Evolutionary conservation across 2,113 vertebrate species (phyloP).

Genomic region (Herpailurus yagouaroundi): DNA sequence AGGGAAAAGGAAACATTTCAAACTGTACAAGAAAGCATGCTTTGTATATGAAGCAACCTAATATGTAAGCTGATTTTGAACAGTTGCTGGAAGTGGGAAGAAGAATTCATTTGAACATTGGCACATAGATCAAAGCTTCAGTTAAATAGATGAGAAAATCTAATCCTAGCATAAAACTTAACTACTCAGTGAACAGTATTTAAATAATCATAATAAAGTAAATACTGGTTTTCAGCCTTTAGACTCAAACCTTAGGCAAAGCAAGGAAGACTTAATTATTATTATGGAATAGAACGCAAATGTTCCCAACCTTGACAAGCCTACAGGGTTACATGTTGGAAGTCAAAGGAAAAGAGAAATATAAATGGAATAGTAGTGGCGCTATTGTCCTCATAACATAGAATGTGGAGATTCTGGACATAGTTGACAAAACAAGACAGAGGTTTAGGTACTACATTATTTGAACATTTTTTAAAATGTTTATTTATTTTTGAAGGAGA

Average conservation of each 20-base stretch:
- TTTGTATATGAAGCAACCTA: not conserved
- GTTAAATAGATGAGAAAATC: not conserved
- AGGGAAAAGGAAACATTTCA: not conserved
- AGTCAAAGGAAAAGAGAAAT: not conserved
- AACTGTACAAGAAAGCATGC: not conserved
- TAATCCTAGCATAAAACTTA: not conserved
- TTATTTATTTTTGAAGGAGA: too few relatives aligned
- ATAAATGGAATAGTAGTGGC: not conserved
- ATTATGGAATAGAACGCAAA: not conserved
- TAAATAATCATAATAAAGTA: not conserved
- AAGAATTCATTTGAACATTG: not conserved
- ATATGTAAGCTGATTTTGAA: not conserved
- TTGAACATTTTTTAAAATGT: too few relatives aligned
- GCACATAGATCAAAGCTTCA: not conserved
- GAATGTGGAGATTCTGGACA: not conserved
- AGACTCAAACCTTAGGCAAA: not conserved
- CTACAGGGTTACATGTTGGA: not conserved
- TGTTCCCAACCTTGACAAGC: not conserved
- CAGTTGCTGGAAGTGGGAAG: not conserved
- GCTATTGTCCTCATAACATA: not conserved
- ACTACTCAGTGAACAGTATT: not conserved
- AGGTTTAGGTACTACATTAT: not conserved
- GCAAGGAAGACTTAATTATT: not conserved
- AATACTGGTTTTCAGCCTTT: slow-evolving; percentile 25
- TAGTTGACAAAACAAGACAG: not conserved